phyloP scores from a whole-genome alignment of 2,888 invertebrate species.

The Iselma pallidipennis region DNA sequence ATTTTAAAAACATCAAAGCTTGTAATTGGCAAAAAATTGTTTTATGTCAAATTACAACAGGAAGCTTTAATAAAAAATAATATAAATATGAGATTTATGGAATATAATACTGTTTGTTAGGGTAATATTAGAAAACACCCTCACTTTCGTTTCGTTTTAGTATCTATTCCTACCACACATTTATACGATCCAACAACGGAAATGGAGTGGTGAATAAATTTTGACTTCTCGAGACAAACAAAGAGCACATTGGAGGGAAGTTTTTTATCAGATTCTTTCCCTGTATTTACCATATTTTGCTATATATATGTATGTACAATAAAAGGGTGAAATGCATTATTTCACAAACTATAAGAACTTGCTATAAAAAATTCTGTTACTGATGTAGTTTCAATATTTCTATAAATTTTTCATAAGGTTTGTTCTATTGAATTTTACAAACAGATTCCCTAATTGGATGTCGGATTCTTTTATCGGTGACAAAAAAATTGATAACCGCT shows the following conservation, averaged over 20 bases:
- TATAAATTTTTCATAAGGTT: neutral
- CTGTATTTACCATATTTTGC: neutral
- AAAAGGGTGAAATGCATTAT: too few species aligned
- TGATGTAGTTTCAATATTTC: neutral
- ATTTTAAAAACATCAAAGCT: too few species aligned
- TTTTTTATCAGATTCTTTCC: neutral
- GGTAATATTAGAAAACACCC: neutral
- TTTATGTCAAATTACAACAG: too few species aligned
- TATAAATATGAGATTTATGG: neutral
- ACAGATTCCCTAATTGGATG: neutral
- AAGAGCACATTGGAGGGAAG: neutral
- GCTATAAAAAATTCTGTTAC: too few species aligned
- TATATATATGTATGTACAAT: neutral
- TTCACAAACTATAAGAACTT: too few species aligned
- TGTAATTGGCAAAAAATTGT: too few species aligned
- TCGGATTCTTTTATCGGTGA: neutral
- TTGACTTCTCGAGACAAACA: neutral
- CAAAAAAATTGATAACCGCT: slow-evolving; percentile 2
- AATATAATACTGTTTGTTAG: neutral
- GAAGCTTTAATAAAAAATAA: too few species aligned
- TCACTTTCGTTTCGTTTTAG: neutral
- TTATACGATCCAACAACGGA: neutral
- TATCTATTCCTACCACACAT: neutral
- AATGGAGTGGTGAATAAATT: slow-evolving; percentile 3
- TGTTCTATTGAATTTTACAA: neutral